Base-by-base conservation (phyloP, 2,797 vertebrate genomes). In the Lacerta agilis region DNA sequence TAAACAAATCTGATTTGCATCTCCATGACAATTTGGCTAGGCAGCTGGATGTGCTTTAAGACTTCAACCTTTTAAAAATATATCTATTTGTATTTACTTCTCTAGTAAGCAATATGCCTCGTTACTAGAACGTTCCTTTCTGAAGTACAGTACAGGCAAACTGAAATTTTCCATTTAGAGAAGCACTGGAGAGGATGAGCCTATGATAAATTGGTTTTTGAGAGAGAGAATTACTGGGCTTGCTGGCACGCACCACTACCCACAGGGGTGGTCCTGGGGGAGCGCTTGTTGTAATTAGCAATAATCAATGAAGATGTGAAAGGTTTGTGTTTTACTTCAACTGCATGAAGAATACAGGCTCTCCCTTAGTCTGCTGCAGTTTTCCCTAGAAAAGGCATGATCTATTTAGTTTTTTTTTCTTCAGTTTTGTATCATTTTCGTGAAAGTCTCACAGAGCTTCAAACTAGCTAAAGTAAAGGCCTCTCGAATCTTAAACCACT, bases 271-370 rank as follows among this genome's bases (percentile, higher is more conserved):
- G 64, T 13, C 18, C 41, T 27, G 81, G 13, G 15, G 85, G 49
- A 4, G 49, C 36, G 79, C 49, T 67, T 85, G 38, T 72, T 85
- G 81, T n/a, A 91, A 86, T 92, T 90, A 88, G 78, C 55, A 73
- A 55, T 17, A 88, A 92, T 86, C 64, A 90, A 11, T 64, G 89
- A 64, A 91, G 81, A 79, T 36, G 49, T 38, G 41, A n/a, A 64
- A 67, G 27, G 18, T 73, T 71, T 66, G 79, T 29, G 75, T 78
- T 72, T 43, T 64, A n/a, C 18, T 72, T 73, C 72, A 85, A 43
- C 29, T 58, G 69, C 49, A 80, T 83, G 88, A 36, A 85, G 77
- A 75, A 66, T 13, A 15, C 41, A 85, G 64, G 66, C 41, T 25
- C 9, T 29, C 45, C 8, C 27, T 89, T 86, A 90, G 43, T 29